Evolutionary conservation across 2,797 vertebrate species (phyloP).

Genomic region (Mionectes olivaceus): DNA sequence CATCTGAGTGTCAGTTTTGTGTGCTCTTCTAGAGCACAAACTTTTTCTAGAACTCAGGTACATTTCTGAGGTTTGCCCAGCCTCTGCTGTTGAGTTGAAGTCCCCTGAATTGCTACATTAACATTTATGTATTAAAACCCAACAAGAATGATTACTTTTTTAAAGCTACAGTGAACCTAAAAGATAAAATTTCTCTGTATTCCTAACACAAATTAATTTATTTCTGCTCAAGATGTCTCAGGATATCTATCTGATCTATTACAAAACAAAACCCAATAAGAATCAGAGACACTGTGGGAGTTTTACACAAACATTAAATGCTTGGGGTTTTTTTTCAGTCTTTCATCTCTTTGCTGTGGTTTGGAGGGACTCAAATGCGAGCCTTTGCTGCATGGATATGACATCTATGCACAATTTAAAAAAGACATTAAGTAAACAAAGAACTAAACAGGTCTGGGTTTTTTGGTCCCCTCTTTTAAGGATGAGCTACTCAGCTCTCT

Average conservation of each 20-base stretch:
- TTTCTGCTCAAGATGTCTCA: constrained; percentile 11
- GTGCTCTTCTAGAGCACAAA: rapidly evolving
- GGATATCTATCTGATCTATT: not conserved
- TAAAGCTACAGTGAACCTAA: constrained; percentile 3
- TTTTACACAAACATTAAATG: not conserved
- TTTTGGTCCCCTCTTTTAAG: not conserved
- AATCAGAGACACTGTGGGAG: not conserved
- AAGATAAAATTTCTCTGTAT: constrained; percentile 11
- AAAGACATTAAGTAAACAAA: not conserved
- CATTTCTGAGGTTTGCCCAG: not conserved
- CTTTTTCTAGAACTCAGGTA: not conserved
- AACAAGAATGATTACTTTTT: not conserved
- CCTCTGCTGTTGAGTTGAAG: not conserved
- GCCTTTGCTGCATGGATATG: not conserved
- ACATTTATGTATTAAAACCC: not conserved
- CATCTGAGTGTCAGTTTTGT: not conserved
- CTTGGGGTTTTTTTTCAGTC: not conserved
- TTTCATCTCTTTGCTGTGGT: not conserved
- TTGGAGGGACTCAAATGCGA: not conserved
- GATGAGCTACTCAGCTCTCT: not conserved
- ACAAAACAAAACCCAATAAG: not conserved
- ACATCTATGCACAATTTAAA: not conserved
- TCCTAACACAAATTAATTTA: constrained; percentile 29
- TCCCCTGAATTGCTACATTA: not conserved
- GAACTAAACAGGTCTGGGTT: not conserved